These are phyloP conservation scores for Drosophila carrolli DNA, from an alignment of 1,140 invertebrate species.

Conservation along the genomic window DNA sequence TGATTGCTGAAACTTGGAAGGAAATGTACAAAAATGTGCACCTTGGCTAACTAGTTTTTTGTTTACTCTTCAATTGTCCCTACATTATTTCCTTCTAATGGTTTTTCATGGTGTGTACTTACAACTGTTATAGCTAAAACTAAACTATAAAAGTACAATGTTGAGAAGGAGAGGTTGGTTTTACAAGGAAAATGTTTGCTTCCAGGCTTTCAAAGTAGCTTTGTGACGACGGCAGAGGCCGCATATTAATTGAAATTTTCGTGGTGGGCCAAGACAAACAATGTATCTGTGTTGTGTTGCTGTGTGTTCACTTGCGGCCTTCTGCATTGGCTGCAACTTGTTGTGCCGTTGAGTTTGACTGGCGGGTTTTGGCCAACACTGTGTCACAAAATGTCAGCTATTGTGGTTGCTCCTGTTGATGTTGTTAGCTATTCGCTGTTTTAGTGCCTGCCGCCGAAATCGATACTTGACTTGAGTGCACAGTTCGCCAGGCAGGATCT, in stretches of 20 bases:
- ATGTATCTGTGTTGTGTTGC: background rate
- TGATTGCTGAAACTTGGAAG: background rate
- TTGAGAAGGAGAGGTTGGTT: too few relatives aligned
- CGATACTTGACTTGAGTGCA: conserved; percentile 16
- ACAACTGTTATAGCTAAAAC: too few relatives aligned
- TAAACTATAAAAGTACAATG: too few relatives aligned
- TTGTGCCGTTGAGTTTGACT: conserved; percentile 22
- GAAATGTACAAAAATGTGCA: too few relatives aligned
- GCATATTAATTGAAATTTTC: conserved; percentile 67
- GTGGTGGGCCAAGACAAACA: conserved; percentile 40
- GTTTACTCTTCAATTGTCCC: background rate
- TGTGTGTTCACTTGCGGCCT: conserved; percentile 4
- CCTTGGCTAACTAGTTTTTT: background rate
- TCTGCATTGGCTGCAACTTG: conserved; percentile 22
- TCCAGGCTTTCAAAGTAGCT: background rate
- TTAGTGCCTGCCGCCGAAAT: conserved; percentile 22
- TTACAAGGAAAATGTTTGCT: background rate
- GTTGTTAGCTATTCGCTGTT: conserved; percentile 12
- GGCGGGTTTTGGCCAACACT: conserved; percentile 19
- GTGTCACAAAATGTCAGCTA: conserved; percentile 8
- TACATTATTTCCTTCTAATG: too few relatives aligned
- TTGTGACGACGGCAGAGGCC: conserved; percentile 16
- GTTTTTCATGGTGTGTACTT: too few relatives aligned
- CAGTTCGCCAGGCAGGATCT: background rate
- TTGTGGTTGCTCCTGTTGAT: conserved; percentile 11